Percentiles rank a stretch among this genome's conserved stretches.
These are phyloP conservation scores for Theropithecus gelada DNA, from an alignment of 2,113 vertebrate species.

Conservation along the genomic window DNA sequence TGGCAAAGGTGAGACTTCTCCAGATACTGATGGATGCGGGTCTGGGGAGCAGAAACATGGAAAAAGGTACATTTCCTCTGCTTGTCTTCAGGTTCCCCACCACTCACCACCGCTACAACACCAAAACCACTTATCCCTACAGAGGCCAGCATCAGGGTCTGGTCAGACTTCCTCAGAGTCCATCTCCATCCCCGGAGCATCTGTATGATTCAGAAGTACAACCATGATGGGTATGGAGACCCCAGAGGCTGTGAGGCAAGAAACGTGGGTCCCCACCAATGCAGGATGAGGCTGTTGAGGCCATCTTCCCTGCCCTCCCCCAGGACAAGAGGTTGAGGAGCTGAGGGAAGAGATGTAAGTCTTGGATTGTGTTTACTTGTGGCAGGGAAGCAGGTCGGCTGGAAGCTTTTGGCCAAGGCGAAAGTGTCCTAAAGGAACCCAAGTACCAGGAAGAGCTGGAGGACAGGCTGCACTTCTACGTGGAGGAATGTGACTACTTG, in stretches of 20 bases:
- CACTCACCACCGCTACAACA: background rate
- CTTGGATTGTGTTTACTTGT: rapidly evolving
- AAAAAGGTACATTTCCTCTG: background rate
- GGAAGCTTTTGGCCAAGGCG: conserved; percentile 93
- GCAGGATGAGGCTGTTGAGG: background rate
- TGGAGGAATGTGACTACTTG: conserved; percentile 96
- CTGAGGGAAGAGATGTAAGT: background rate
- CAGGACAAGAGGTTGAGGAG: background rate
- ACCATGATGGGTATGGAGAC: conserved; percentile 89
- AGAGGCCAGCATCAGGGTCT: conserved; percentile 85
- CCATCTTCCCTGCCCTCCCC: background rate
- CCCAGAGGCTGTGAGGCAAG: background rate
- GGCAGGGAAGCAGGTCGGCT: conserved; percentile 89
- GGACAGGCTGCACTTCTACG: conserved; percentile 93
- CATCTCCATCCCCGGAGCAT: conserved; percentile 92
- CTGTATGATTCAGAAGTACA: conserved; percentile 91
- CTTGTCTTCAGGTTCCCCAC: conserved; percentile 3
- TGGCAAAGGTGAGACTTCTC: conserved; percentile 62
- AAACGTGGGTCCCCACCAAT: no score
- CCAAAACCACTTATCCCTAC: conserved; percentile 2
- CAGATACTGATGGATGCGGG: background rate
- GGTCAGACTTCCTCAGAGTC: conserved; percentile 92
- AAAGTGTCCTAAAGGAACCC: conserved; percentile 86
- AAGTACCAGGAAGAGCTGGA: conserved; percentile 91
- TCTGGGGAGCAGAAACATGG: background rate